These are phyloP conservation scores for Pterobdella sp. DNA, from an alignment of 2,888 invertebrate species.

Conservation along the genomic window DNA sequence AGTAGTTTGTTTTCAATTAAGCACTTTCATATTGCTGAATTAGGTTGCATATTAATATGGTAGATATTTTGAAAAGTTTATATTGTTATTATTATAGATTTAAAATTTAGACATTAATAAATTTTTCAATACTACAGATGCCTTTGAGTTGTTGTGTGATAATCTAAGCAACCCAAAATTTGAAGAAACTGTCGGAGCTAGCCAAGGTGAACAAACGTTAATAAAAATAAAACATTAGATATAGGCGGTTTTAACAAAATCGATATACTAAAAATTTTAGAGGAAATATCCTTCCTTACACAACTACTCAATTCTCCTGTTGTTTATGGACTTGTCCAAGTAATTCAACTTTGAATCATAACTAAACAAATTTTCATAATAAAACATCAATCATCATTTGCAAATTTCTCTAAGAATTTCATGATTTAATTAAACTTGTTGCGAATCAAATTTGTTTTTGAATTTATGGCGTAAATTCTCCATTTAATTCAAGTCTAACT, in stretches of 20 bases:
- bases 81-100: no score
- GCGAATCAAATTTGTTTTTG: no score
- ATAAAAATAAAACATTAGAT: no score
- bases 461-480: no score
- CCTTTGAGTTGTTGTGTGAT: conserved; percentile 37
- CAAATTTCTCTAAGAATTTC: neutral
- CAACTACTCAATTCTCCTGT: conserved; percentile 36
- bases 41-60: no score
- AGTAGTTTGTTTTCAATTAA: no score
- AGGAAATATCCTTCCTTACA: conserved; percentile 36
- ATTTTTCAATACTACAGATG: conserved; percentile 27
- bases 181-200: conserved; percentile 35
- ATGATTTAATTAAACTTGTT: no score
- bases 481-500: neutral
- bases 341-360: conserved; percentile 6
- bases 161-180: conserved; percentile 37
- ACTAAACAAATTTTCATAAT: neutral
- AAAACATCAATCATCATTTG: neutral
- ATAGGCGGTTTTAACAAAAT: no score
- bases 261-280: no score
- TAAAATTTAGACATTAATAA: no score
- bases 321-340: conserved; percentile 36
- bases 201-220: conserved; percentile 22
- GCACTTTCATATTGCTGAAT: no score
- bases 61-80: no score